Evolutionary conservation across 2,888 invertebrate species (phyloP), one percentile per base, ranked within the genome.

Genomic region (Nemurella pictetii): DNA sequence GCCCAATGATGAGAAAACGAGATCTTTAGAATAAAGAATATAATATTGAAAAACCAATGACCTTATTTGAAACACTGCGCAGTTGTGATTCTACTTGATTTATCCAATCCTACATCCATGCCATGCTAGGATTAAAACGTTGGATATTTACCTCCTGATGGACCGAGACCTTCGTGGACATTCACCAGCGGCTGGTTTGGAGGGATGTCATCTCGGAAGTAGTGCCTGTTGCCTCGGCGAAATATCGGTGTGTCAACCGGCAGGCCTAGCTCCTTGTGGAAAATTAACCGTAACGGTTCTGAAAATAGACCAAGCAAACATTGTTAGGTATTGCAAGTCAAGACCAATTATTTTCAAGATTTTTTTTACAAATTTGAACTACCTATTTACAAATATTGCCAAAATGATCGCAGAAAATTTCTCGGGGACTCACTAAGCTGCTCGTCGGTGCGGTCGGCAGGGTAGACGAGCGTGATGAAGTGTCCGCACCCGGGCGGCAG

Each of bases 261-360:
- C 86, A 98, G 90, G 73, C 94, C 93, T 87, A 97, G 92, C 87
- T 94, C 92, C 87, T 93, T 91, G 89, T 98, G 98, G 7, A 97
- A n/a, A n/a, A n/a, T n/a, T n/a, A n/a, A n/a, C n/a, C n/a, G n/a
- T n/a, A 93, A 92, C 84, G 91, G 91, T 88, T 92, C 96, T 95
- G 90, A 86, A 91, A 90, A 84, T 80, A 86, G n/a, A 84, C 30
- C 80, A 84, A 55, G n/a, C n/a, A n/a, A n/a, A n/a, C n/a, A 83
- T 83, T n/a, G n/a, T n/a, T n/a, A n/a, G n/a, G n/a, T n/a, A n/a
- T n/a, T n/a, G n/a, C n/a, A n/a, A n/a, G n/a, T n/a, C n/a, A n/a
- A n/a, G n/a, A n/a, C n/a, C n/a, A n/a, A n/a, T n/a, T n/a, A n/a
- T n/a, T n/a, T n/a, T n/a, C n/a, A n/a, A n/a, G n/a, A n/a, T n/a